Conservation (phyloP, 1,140 invertebrate genomes). For the Macrostomum lignano region DNA sequence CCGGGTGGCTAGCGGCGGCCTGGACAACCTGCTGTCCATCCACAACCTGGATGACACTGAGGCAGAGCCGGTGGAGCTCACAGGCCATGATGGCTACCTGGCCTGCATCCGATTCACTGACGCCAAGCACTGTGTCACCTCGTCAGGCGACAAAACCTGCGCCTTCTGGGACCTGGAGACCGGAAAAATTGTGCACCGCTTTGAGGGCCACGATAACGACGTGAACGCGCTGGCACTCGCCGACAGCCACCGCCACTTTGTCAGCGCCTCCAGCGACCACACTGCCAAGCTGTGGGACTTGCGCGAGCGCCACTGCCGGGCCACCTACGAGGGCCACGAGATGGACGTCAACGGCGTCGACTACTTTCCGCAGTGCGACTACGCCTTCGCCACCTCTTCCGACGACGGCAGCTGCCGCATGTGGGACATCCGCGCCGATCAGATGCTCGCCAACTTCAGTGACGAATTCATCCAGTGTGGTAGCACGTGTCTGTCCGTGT, state of each 20-base stretch:
- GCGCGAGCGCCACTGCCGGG: not conserved
- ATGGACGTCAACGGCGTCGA: slow-evolving; percentile 6
- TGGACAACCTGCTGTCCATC: slow-evolving; percentile 5
- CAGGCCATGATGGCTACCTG: slow-evolving; percentile 6
- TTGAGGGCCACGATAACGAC: slow-evolving; percentile 6
- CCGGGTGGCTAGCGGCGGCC: slow-evolving; percentile 2
- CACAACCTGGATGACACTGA: not conserved
- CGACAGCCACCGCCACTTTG: not conserved
- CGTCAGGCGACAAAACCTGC: slow-evolving; percentile 7
- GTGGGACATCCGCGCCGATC: slow-evolving; percentile 5
- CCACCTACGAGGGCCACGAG: slow-evolving; percentile 3
- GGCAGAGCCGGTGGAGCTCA: not conserved
- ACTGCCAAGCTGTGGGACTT: slow-evolving; percentile 2
- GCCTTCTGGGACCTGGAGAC: slow-evolving; percentile 5
- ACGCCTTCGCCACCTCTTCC: slow-evolving; percentile 4
- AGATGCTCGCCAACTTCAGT: slow-evolving; percentile 1
- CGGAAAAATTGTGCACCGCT: slow-evolving; percentile 1
- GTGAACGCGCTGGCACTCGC: not conserved
- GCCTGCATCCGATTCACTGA: slow-evolving; percentile 1
- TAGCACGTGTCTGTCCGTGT: not conserved
- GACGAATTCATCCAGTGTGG: slow-evolving; percentile 3
- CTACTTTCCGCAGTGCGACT: slow-evolving; percentile 3
- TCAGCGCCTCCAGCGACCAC: slow-evolving; percentile 1
- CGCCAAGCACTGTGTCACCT: not conserved
- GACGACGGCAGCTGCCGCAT: slow-evolving; percentile 5